These are phyloP conservation scores for Notarius lentiginosus DNA, from an alignment of 2,113 vertebrate genomes.

Conservation along the genomic window DNA sequence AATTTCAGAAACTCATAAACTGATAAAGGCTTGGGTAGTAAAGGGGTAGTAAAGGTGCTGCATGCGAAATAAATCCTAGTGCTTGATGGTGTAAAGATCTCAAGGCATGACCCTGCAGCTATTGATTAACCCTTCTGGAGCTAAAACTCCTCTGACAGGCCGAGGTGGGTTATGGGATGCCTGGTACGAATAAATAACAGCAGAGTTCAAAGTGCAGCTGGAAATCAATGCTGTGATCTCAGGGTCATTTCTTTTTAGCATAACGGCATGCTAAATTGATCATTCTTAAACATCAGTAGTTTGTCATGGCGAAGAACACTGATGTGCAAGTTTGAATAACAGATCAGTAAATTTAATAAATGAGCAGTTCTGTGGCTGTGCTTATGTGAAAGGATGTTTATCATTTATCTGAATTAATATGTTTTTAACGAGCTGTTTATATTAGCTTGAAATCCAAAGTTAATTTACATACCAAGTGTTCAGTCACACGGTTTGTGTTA, in stretches of 20 bases:
- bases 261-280: not conserved
- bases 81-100: slow-evolving; percentile 18
- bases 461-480: not conserved
- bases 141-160: slow-evolving; percentile 42
- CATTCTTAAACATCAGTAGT: not conserved
- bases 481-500: not conserved
- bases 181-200: slow-evolving; percentile 50
- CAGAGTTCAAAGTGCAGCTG: slow-evolving; percentile 30
- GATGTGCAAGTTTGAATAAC: not conserved
- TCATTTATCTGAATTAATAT: not conserved
- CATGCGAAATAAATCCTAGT: not conserved
- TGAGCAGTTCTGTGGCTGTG: not conserved
- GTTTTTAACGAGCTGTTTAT: not conserved
- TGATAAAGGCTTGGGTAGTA: not conserved
- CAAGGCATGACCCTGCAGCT: slow-evolving; percentile 29
- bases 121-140: slow-evolving; percentile 60
- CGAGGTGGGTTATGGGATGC: slow-evolving; percentile 46
- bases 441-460: not conserved
- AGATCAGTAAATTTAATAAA: not conserved
- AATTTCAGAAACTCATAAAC: not conserved
- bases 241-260: not conserved
- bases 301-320: not conserved
- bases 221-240: slow-evolving; percentile 23
- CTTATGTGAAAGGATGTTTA: not conserved
- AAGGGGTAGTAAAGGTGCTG: not conserved